These are phyloP conservation scores for Gadus macrocephalus DNA, from an alignment of 2,113 vertebrate species.

Conservation along the genomic window DNA sequence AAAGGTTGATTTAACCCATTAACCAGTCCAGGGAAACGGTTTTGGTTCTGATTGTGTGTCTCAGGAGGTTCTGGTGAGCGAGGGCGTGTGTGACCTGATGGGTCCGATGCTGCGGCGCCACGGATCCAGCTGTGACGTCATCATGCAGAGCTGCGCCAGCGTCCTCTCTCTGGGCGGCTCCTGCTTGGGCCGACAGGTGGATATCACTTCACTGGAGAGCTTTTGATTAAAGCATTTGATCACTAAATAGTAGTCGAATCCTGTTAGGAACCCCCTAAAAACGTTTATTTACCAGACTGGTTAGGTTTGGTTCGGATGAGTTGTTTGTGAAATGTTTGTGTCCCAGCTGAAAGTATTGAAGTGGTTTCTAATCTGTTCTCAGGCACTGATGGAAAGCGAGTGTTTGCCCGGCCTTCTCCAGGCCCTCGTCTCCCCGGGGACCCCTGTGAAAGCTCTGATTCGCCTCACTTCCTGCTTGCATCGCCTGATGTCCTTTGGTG, in stretches of 20 bases:
- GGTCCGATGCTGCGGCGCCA: slow-evolving; percentile 59
- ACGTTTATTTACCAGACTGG: no score
- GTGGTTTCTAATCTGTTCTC: slow-evolving; percentile 13
- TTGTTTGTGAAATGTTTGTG: background rate
- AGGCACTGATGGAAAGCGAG: slow-evolving; percentile 44
- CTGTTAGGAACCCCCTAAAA: no score
- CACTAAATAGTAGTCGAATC: background rate
- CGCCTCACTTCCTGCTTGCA: slow-evolving; percentile 41
- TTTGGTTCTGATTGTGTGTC: slow-evolving; percentile 4
- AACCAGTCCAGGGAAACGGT: background rate
- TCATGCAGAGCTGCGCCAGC: slow-evolving; percentile 63
- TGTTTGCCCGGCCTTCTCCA: slow-evolving; percentile 50
- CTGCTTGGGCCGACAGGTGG: slow-evolving; percentile 50
- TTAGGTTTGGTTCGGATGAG: no score
- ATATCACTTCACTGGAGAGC: no score
- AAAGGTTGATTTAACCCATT: background rate
- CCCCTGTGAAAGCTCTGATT: slow-evolving; percentile 45
- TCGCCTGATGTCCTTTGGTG: slow-evolving; percentile 40
- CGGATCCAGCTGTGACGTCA: slow-evolving; percentile 54
- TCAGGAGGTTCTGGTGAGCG: slow-evolving; percentile 65
- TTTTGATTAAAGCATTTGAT: no score
- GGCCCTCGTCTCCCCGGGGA: slow-evolving; percentile 22
- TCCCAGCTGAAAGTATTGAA: background rate
- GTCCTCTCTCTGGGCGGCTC: slow-evolving; percentile 64
- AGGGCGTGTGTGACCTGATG: slow-evolving; percentile 66